phyloP scores from a whole-genome alignment of 2,888 invertebrate species.

The Carpatolechia fugitivella region DNA sequence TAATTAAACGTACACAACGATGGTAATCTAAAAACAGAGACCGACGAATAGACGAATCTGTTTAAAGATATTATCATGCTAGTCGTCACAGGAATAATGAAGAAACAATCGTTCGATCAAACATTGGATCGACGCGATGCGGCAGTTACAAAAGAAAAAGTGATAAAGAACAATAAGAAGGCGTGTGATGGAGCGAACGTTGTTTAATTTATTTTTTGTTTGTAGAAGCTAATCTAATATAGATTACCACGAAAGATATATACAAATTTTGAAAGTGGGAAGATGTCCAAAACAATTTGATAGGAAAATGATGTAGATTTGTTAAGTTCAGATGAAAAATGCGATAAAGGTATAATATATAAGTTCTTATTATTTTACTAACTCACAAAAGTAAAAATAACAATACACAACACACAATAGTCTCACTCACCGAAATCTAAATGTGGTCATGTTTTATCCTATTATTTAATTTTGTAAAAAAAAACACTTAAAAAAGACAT shows the following conservation, averaged over 20 bases:
- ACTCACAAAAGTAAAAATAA: too few species aligned
- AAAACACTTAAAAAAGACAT: too few species aligned
- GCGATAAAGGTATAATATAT: too few species aligned
- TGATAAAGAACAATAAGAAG: not conserved
- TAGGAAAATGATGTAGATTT: too few species aligned
- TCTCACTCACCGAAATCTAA: too few species aligned
- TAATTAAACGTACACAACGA: conserved; percentile 46
- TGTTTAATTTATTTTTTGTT: not conserved
- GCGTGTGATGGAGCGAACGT: not conserved
- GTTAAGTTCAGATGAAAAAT: too few species aligned
- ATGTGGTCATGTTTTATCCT: too few species aligned
- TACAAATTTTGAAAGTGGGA: not conserved
- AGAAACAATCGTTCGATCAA: conserved; percentile 59
- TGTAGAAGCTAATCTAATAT: conserved; percentile 4
- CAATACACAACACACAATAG: too few species aligned
- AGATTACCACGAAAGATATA: conserved; percentile 1
- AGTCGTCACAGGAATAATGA: conserved; percentile 48
- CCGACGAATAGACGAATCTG: conserved; percentile 46
- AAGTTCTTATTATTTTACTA: too few species aligned
- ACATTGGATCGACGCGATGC: conserved; percentile 38
- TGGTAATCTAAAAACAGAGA: conserved; percentile 46
- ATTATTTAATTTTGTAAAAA: too few species aligned
- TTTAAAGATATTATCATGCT: conserved; percentile 61
- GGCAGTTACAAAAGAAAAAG: conserved; percentile 23
- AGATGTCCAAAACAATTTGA: too few species aligned